Percentiles rank a stretch among this genome's conserved stretches.
These are phyloP conservation scores for Microcebus murinus DNA, from an alignment of 2,113 vertebrate species.

Conservation along the genomic window DNA sequence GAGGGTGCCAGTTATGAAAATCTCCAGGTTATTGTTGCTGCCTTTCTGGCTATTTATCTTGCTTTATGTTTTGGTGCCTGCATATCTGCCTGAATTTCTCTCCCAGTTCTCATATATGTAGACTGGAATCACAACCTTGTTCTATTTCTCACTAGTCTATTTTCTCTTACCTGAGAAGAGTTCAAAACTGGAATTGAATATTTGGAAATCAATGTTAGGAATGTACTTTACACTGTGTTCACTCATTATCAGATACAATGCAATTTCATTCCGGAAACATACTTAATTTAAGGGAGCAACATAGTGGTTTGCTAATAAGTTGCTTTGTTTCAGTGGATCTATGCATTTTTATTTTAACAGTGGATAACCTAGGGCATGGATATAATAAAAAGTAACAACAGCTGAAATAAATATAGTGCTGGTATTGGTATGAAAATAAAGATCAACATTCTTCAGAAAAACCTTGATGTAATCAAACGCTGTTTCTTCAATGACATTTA, in stretches of 20 bases:
- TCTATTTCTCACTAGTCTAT: neutral
- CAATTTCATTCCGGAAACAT: neutral
- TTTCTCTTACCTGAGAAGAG: neutral
- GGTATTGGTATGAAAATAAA: neutral
- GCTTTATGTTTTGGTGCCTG: conserved; percentile 29
- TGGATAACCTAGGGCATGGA: neutral
- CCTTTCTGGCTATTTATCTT: neutral
- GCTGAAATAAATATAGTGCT: neutral
- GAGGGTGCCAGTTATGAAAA: neutral
- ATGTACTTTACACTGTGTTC: neutral
- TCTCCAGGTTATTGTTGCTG: neutral
- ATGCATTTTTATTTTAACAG: neutral
- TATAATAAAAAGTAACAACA: neutral
- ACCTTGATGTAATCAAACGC: neutral
- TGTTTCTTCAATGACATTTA: neutral
- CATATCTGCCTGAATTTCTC: conserved; percentile 39
- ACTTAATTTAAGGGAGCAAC: neutral
- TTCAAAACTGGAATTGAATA: neutral
- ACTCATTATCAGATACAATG: neutral
- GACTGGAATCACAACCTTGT: neutral
- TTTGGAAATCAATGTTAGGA: neutral
- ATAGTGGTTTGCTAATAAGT: neutral
- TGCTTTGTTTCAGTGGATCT: neutral
- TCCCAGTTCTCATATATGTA: conserved; percentile 8
- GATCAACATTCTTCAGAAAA: neutral